phyloP scores from a whole-genome alignment of 53 echinoderm and acorn worm genomes.

The Arbacia lixula region DNA sequence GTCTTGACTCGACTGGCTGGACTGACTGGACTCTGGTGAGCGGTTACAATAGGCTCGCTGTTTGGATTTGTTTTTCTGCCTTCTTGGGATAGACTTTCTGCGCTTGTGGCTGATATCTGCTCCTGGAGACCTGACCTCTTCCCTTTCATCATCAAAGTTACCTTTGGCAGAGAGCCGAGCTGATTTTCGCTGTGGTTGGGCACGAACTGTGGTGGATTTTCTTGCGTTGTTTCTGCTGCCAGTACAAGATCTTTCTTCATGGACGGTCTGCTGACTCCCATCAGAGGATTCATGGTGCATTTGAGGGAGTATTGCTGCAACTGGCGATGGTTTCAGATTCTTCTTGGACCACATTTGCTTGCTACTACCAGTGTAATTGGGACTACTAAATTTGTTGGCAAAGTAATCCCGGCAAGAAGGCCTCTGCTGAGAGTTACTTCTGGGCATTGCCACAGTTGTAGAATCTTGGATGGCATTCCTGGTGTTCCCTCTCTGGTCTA shows the following conservation, averaged over 20 bases:
- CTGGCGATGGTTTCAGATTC: constrained; percentile 78
- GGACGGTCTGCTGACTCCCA: not conserved
- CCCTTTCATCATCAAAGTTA: constrained; percentile 13
- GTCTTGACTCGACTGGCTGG: not conserved
- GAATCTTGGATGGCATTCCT: constrained; percentile 11
- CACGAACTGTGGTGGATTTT: too few species aligned
- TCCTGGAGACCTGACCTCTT: not conserved
- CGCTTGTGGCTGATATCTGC: too few species aligned
- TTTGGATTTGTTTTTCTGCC: not conserved
- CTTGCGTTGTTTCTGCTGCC: not conserved
- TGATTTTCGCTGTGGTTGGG: constrained; percentile 27
- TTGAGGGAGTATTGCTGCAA: constrained; percentile 89
- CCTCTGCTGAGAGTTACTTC: not conserved
- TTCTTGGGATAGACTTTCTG: not conserved
- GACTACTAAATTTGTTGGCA: constrained; percentile 45
- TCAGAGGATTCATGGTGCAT: constrained; percentile 52
- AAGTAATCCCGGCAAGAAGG: constrained; percentile 12
- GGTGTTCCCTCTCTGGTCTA: not conserved
- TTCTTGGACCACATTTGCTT: constrained; percentile 61
- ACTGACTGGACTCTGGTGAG: too few species aligned
- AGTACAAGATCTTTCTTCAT: not conserved
- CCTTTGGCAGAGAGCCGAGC: constrained; percentile 26
- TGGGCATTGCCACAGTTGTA: not conserved
- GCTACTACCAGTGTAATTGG: constrained; percentile 47
- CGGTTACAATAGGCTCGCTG: too few species aligned